Evolutionary conservation across 1,140 invertebrate species (phyloP).

Genomic region (Danaus melanippus): DNA sequence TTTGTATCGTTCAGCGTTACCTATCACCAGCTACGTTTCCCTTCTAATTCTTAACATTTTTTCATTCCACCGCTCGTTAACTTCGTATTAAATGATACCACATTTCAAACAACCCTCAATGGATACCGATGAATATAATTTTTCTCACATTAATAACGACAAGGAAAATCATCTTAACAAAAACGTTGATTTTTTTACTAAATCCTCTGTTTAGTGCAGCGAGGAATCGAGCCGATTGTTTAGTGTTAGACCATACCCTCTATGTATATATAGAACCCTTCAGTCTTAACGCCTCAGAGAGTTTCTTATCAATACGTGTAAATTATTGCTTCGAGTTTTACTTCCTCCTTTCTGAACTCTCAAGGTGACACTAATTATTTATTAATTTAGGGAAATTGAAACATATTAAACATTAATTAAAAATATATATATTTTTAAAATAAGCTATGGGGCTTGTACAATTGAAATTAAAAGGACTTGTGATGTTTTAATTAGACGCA

Average conservation of each 20-base stretch:
- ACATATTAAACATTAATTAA: too few species aligned
- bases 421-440: too few species aligned
- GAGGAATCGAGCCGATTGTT: slow-evolving; percentile 34
- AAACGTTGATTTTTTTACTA: slow-evolving; percentile 56
- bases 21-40: slow-evolving; percentile 34
- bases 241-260: slow-evolving; percentile 1
- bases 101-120: slow-evolving; percentile 24
- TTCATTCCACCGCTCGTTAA: slow-evolving; percentile 35
- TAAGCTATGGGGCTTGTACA: too few species aligned
- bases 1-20: slow-evolving; percentile 67
- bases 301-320: too few species aligned
- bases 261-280: too few species aligned
- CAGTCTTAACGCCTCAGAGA: too few species aligned
- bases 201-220: slow-evolving; percentile 52
- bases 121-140: slow-evolving; percentile 15
- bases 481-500: too few species aligned
- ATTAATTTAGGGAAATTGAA: too few species aligned
- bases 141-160: slow-evolving; percentile 23
- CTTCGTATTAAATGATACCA: neutral
- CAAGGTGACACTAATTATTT: too few species aligned
- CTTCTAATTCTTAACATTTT: slow-evolving; percentile 13
- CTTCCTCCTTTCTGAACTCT: too few species aligned
- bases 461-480: too few species aligned
- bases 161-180: slow-evolving; percentile 41
- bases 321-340: too few species aligned